Conservation (phyloP, 2,113 vertebrate genomes). For the Chionodraco myersi region DNA sequence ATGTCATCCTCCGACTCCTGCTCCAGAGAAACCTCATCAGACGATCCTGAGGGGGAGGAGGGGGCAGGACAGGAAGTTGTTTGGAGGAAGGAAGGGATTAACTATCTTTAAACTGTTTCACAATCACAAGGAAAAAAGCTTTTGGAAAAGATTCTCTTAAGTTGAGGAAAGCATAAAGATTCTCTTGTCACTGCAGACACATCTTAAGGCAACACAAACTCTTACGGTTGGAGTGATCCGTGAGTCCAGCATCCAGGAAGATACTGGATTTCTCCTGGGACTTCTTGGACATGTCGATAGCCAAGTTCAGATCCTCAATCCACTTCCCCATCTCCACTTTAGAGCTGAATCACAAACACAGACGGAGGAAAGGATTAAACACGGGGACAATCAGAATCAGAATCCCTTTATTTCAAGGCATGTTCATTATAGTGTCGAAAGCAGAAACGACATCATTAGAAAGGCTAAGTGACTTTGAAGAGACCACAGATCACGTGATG, state of each 20-base stretch:
- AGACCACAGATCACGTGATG: too few relatives aligned
- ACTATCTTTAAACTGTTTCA: not conserved
- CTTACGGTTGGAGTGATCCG: slow-evolving; percentile 88
- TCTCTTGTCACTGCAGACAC: not conserved
- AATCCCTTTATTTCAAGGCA: too few relatives aligned
- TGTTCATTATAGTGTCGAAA: too few relatives aligned
- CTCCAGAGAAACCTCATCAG: slow-evolving; percentile 89
- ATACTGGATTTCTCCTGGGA: slow-evolving; percentile 81
- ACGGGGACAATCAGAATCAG: not conserved
- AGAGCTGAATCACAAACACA: slow-evolving; percentile 81
- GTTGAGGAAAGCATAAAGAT: not conserved
- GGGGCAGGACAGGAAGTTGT: slow-evolving; percentile 33
- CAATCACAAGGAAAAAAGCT: not conserved
- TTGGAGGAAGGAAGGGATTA: slow-evolving; percentile 42
- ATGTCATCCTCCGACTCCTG: slow-evolving; percentile 92
- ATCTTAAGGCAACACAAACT: slow-evolving; percentile 15
- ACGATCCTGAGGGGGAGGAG: slow-evolving; percentile 84
- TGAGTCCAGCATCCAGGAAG: slow-evolving; percentile 79
- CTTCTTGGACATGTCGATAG: slow-evolving; percentile 91
- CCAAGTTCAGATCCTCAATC: slow-evolving; percentile 91
- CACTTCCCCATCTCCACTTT: slow-evolving; percentile 95
- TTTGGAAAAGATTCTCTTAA: not conserved
- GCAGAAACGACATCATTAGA: too few relatives aligned
- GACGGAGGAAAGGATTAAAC: not conserved
- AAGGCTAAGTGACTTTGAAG: too few relatives aligned